These are phyloP conservation scores for Sebastes flavidus DNA, from an alignment of 2,797 vertebrate species.

Conservation along the genomic window DNA sequence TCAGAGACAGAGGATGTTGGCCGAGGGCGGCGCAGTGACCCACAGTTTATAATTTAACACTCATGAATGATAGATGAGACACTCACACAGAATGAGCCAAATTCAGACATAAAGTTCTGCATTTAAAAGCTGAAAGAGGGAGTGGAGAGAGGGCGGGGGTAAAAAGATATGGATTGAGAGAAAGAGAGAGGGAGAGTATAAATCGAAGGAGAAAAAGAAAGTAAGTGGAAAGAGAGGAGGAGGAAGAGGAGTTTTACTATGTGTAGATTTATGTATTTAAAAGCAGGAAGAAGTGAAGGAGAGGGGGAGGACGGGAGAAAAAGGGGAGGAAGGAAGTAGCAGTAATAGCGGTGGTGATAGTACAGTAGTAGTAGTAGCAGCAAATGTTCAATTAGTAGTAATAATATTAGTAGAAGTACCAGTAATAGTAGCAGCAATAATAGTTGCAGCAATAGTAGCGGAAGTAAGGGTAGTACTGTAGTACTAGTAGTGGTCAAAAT, in stretches of 20 bases:
- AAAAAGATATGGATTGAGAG: background rate
- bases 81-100: conserved; percentile 38
- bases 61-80: conserved; percentile 62
- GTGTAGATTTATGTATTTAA: conserved; percentile 12
- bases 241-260: background rate
- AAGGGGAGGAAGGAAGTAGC: background rate
- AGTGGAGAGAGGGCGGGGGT: background rate
- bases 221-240: background rate
- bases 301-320: background rate
- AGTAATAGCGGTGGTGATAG: too few species aligned
- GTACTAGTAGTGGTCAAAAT: too few species aligned
- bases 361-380: too few species aligned
- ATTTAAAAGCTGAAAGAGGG: conserved; percentile 27
- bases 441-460: too few species aligned
- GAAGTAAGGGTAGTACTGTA: too few species aligned
- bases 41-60: conserved; percentile 67
- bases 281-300: background rate
- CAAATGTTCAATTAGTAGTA: too few species aligned
- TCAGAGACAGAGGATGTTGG: conserved; percentile 18
- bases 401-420: too few species aligned
- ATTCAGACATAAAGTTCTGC: conserved; percentile 46
- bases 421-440: too few species aligned
- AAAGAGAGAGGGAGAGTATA: background rate
- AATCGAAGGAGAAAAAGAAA: background rate
- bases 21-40: conserved; percentile 45